Base-by-base conservation (phyloP, 2,888 invertebrate genomes). In the Miltochrista miniata region DNA sequence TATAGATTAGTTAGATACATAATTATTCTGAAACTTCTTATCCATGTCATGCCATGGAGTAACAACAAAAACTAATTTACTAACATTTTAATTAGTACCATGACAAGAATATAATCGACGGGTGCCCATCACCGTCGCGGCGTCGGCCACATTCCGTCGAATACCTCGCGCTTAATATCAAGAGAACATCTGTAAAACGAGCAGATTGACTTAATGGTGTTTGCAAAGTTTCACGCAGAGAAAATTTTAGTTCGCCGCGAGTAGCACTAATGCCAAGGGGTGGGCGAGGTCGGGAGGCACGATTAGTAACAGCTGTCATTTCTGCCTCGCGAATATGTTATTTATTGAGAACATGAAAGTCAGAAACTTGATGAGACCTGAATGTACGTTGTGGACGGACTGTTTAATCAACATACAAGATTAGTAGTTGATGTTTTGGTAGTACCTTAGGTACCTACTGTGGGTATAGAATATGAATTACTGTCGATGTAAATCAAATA, bases 151-250 rank as follows among this genome's bases (percentile, higher is more conserved):
- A 38, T 42, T 50, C 49, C 52, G 45, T 45, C 48, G 48, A 51
- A 46, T 45, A 51, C 50, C 56, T 51, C 61, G 68, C 71, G 71
- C 72, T 75, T 83, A 85, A 85, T 87, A 86, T 83, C 75, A 64
- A 67, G 79, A 81, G 81, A 83, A 81, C 86, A 85, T 89, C 85
- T 86, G 88, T 87, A 87, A 89, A 87, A 86, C 83, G 79, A 73
- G 68, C 86, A 87, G 84, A 87, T 90, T 89, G 84, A 85, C 83
- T 83, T 89, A 90, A 90, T 90, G 89, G 85, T 87, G 87, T 89
- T 90, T 75, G 76, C 79, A 74, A 90, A 90, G 83, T 90, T 88
- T 70, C 73, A 72, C 78, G 72, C 67, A 69, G 81, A 81, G 85
- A 82, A 81, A 85, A 87, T 87, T 85, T 87, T 84, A 87, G 89